Percentiles rank a stretch among this genome's conserved stretches.
Conservation (phyloP, 2,797 vertebrate genomes). For the Anguilla pacifica region DNA sequence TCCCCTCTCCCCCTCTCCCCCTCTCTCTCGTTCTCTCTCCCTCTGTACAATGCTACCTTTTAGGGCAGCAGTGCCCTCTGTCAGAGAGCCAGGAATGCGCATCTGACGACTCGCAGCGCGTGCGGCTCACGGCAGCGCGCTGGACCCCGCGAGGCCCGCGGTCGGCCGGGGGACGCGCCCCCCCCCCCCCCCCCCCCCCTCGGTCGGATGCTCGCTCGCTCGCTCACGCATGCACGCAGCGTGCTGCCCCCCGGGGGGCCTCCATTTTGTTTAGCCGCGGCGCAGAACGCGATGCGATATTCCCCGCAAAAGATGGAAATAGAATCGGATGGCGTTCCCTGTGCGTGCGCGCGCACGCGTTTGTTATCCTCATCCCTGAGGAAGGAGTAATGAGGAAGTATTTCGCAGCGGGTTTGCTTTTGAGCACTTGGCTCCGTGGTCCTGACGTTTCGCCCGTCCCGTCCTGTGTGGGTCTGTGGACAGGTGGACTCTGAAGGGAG, state of each 20-base stretch:
- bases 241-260: neutral
- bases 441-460: neutral
- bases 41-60: slow-evolving; percentile 27
- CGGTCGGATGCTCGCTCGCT: neutral
- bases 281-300: neutral
- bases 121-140: neutral
- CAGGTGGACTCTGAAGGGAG: neutral
- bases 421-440: neutral
- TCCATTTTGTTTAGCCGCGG: neutral
- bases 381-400: neutral
- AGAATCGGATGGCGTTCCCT: neutral
- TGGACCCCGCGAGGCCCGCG: neutral
- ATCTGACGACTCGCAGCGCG: slow-evolving; percentile 26
- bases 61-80: slow-evolving; percentile 21
- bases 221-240: neutral
- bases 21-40: neutral
- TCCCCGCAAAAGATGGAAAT: slow-evolving; percentile 9
- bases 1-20: neutral
- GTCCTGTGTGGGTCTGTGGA: neutral
- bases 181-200: too few relatives aligned
- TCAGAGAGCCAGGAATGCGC: slow-evolving; percentile 31
- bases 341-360: neutral
- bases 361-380: neutral
- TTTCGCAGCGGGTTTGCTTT: too few relatives aligned
- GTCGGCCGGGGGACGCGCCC: neutral